Evolutionary conservation across 2,888 invertebrate genomes (phyloP), one percentile per base, ranked within the genome.

Genomic region (Salpingus planirostris): DNA sequence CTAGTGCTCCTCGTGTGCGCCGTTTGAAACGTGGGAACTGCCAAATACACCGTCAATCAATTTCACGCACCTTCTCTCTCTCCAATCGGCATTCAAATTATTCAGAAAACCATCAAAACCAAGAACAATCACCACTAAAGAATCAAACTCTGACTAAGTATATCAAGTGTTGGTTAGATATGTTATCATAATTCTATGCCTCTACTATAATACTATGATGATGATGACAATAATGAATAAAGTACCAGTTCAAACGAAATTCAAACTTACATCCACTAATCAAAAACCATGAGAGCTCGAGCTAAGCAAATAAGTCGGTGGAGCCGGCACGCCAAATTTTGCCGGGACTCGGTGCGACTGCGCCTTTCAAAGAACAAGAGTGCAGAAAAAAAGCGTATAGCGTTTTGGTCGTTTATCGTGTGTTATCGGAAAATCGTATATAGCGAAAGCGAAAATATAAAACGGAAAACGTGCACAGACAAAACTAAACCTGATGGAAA

Each of bases 21-120:
- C 37, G 66, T 62, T 43, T 67, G 67, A 49, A 66, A 67, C 29
- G 66, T 61, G 25, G 66, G 56, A 49, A 62, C 65, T 64, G 57
- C 36, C 26, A 33, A 18, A 18, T 5, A 18, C 18, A 18, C 18
- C 5, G n/a, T n/a, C n/a, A n/a, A n/a, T n/a, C n/a, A n/a, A n/a
- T n/a, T n/a, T n/a, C n/a, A n/a, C n/a, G n/a, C n/a, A n/a, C n/a
- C n/a, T n/a, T n/a, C n/a, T n/a, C n/a, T n/a, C n/a, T n/a, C n/a
- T n/a, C n/a, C n/a, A n/a, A n/a, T n/a, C n/a, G n/a, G n/a, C n/a
- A n/a, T n/a, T n/a, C n/a, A n/a, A n/a, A n/a, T n/a, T n/a, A n/a
- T n/a, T n/a, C n/a, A n/a, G n/a, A n/a, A n/a, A n/a, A n/a, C n/a
- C n/a, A n/a, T n/a, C n/a, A n/a, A n/a, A n/a, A n/a, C n/a, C n/a